Evolutionary conservation across 1,140 invertebrate species (phyloP).

Genomic region (Neodiprion virginianus): DNA sequence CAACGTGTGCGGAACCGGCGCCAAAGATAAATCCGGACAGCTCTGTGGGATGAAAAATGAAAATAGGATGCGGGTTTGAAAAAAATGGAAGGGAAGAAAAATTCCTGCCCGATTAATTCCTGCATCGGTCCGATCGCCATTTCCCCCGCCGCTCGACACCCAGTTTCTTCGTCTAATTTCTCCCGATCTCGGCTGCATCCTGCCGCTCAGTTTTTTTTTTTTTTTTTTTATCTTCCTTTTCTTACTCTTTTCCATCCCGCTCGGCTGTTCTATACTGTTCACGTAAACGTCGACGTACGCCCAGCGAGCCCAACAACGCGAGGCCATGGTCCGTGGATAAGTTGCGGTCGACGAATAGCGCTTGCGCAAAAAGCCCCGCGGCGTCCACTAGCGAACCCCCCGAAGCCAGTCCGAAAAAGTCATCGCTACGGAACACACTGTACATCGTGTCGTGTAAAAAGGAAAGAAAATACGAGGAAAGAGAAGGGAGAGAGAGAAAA

Average conservation of each 20-base stretch:
- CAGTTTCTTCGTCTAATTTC: too few species aligned
- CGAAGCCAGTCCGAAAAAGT: slow-evolving; percentile 5
- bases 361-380: neutral
- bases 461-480: neutral
- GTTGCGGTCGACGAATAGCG: neutral
- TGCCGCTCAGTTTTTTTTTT: neutral
- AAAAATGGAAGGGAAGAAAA: too few species aligned
- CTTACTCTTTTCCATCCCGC: neutral
- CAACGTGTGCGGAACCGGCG: too few species aligned
- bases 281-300: too few species aligned
- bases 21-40: too few species aligned
- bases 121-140: too few species aligned
- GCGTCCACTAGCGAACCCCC: neutral
- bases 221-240: neutral
- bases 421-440: slow-evolving; percentile 1
- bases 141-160: too few species aligned
- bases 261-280: too few species aligned
- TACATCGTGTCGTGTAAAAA: neutral
- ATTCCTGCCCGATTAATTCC: too few species aligned
- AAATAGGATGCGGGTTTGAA: too few species aligned
- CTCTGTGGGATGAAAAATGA: too few species aligned
- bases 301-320: too few species aligned
- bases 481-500: neutral
- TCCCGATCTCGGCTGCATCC: neutral
- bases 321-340: neutral